These are phyloP conservation scores for Tragelaphus strepsiceros DNA, from an alignment of 2,113 vertebrate genomes.

Conservation along the genomic window DNA sequence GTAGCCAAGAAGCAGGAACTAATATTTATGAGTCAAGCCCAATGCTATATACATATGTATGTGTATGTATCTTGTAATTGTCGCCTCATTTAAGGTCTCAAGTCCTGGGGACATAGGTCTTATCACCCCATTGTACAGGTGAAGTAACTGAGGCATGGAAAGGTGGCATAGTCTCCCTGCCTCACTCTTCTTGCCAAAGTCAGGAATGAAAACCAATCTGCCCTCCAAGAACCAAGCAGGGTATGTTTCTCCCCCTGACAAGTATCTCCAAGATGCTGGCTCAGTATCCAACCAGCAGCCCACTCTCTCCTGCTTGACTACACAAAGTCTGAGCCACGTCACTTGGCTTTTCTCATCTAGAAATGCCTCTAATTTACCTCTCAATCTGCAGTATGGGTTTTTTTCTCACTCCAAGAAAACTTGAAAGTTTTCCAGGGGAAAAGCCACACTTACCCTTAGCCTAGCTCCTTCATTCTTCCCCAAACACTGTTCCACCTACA, in stretches of 20 bases:
- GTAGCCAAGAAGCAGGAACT: neutral
- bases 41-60: neutral
- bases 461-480: neutral
- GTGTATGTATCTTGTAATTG: neutral
- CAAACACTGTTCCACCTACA: neutral
- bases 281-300: neutral
- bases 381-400: neutral
- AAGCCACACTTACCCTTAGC: neutral
- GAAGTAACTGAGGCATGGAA: neutral
- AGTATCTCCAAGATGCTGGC: neutral
- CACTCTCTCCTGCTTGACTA: neutral
- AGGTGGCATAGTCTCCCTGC: neutral
- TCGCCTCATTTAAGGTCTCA: neutral
- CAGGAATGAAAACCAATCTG: neutral
- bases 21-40: neutral
- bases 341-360: neutral
- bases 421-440: neutral
- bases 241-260: neutral
- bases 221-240: neutral
- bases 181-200: neutral
- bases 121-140: neutral
- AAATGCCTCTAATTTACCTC: neutral
- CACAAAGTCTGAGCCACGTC: neutral
- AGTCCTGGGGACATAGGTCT: neutral
- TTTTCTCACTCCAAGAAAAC: neutral